Evolutionary conservation across 1,140 invertebrate genomes (phyloP), one percentile per base, ranked within the genome.

Genomic region (Nasonia vitripennis): DNA sequence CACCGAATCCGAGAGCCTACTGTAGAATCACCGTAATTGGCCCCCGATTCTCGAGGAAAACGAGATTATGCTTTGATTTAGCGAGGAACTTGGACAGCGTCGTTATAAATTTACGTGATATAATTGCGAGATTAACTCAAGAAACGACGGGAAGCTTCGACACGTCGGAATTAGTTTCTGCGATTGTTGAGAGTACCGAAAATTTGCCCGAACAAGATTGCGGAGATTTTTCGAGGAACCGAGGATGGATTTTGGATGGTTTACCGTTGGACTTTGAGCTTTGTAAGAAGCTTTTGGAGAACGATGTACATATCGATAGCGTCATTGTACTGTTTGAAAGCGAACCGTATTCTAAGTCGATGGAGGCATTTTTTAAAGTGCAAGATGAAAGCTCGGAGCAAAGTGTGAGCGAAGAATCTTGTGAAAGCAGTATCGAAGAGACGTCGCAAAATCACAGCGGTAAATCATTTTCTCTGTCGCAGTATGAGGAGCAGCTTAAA

Each of bases 161-260:
- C 2, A 5, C 9, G 48, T 88, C 91, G 48, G 92, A 94, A 88
- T 84, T 93, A 71, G 89, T 92, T 86, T 89, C 91, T 74, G 90
- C 93, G 88, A 89, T 95, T 12, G 87, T 90, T 34, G 90, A 87
- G 17, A 87, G 89, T 12, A 91, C 95, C 55, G 88, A 87, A 86
- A 87, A 85, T 55, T 88, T 86, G 62, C 89, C 86, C 12, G 86
- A 86, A 67, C 89, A 84, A 87, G 88, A 86, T 80, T 85, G 81
- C 75, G 89, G 83, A 20, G 83, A 83, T n/a, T 73, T 87, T 27
- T 77, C 20, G 55, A 87, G 87, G 81, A 93, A 93, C 87, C 93
- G 93, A 20, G 94, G 94, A 81, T 95, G 93, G 93, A 93, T 95
- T 85, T 90, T 95, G 41, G 95, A 95, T 89, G 94, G 93, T 5